Base-by-base conservation (phyloP, 2,888 invertebrate genomes). In the Diloba caeruleocephala region DNA sequence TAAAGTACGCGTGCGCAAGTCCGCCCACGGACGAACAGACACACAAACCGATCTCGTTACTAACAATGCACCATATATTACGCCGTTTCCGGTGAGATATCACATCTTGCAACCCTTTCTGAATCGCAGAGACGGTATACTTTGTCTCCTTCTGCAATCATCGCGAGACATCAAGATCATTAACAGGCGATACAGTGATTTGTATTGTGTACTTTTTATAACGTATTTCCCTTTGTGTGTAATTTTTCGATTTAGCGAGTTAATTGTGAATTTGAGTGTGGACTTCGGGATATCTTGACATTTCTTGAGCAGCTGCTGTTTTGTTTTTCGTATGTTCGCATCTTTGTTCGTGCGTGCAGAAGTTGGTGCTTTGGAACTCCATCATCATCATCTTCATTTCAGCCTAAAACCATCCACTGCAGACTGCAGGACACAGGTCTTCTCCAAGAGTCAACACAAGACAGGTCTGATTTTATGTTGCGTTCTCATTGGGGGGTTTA, bases 41-140 rank as follows among this genome's bases (percentile, higher is more conserved):
- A 79, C 69, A 88, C 88, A 88, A 88, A 85, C 89, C 83, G 88
- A 88, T 87, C 92, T 92, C 92, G 88, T 92, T 92, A 92, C 89
- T 86, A 92, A 92, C 92, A 92, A 92, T 92, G 89, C 88, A 73
- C 89, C 91, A 92, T 92, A 92, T 90, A 91, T 92, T 92, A 92
- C 86, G 48, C 79, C 76, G 87, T 90, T 92, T 92, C 92, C 92
- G 91, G 92, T 85, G 87, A 84, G 86, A 82, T 83, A 87, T 84
- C 82, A 79, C 79, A 71, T 71, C 58, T 52, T 41, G 50, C 55
- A 12, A 84, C 86, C 59, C 85, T 23, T 54, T 88, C 79, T 56
- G 14, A 37, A 78, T 1, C 23, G 33, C n/a, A 7, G 1, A 0
- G 17, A 28, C 3, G 26, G 12, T 33, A 67, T 68, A 12, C 26